Conservation (phyloP, 2,113 vertebrate genomes). For the Erythrocercus mccallii region DNA sequence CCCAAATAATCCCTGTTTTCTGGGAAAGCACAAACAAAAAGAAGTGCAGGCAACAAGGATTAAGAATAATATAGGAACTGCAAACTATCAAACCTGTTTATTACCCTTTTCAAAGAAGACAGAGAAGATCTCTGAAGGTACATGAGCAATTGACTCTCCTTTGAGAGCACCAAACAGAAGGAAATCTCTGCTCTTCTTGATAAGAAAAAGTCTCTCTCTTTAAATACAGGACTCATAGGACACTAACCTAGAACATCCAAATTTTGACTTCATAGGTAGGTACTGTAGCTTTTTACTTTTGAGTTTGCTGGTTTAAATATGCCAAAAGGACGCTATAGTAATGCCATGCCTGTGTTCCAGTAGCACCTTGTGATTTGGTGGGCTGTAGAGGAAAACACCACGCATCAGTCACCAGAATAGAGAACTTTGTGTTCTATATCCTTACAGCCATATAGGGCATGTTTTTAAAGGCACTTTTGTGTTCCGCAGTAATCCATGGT, state of each 20-base stretch:
- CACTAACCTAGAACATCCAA: background rate
- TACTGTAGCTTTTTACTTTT: background rate
- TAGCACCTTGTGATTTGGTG: background rate
- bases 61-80: background rate
- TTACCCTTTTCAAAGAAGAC: background rate
- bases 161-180: background rate
- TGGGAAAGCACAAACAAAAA: background rate
- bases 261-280: background rate
- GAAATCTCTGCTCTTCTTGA: background rate
- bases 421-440: background rate
- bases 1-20: background rate
- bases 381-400: background rate
- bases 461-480: background rate
- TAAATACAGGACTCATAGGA: background rate
- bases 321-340: background rate
- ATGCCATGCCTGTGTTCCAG: background rate
- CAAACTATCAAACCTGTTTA: background rate
- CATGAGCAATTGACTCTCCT: rapidly evolving
- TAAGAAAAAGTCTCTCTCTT: background rate
- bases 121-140: background rate
- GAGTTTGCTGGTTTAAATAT: background rate
- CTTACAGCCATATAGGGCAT: background rate
- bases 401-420: background rate
- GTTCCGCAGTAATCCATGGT: background rate
- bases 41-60: background rate